Evolutionary conservation across 2,888 invertebrate genomes (phyloP), one percentile per base, ranked within the genome.

Genomic region (Congeria kusceri): DNA sequence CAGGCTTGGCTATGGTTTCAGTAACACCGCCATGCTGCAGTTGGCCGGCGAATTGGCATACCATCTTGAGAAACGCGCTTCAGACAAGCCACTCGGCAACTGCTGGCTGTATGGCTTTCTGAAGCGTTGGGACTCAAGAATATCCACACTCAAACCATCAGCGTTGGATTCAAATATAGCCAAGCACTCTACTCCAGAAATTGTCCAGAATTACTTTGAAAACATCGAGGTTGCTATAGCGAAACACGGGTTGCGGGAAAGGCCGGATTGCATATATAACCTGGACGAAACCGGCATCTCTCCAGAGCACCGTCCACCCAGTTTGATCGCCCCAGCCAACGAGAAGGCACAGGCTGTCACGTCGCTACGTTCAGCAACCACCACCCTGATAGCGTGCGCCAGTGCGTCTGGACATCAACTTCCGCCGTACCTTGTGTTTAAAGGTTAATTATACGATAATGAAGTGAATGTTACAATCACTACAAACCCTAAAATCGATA

Each of bases 371-470:
- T 59, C 70, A n/a, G 23, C 67, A 18, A 72, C 68, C 39, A 67
- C 72, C 13, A 71, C 71, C 5, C 3, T 77, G 11, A 77, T 77
- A 57, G 77, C 61, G n/a, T 71, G 77, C 61, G 71, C 57, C 4
- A 77, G 72, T 62, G 71, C 77, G 1, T 3, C 72, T 23, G 77
- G 77, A 4, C 49, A 66, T 13, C 11, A 32, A 3, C 11, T 77
- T 1, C 71, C 77, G 18, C 71, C 62, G 13, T 72, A 57, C 29
- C 61, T 67, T 61, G 27, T 77, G 4, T 77, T 77, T 53, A 72
- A 77, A 53, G 78, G 77, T 7, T n/a, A n/a, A n/a, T n/a, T n/a
- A n/a, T n/a, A n/a, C n/a, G n/a, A n/a, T n/a, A n/a, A n/a, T n/a
- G n/a, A n/a, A n/a, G n/a, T n/a, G n/a, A n/a, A n/a, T n/a, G n/a